A percentile compares a stretch with the other conserved stretches of the same genome.
Evolutionary conservation across 2,888 invertebrate genomes (phyloP).

Genomic region (Rhimphoctona megacephalus): DNA sequence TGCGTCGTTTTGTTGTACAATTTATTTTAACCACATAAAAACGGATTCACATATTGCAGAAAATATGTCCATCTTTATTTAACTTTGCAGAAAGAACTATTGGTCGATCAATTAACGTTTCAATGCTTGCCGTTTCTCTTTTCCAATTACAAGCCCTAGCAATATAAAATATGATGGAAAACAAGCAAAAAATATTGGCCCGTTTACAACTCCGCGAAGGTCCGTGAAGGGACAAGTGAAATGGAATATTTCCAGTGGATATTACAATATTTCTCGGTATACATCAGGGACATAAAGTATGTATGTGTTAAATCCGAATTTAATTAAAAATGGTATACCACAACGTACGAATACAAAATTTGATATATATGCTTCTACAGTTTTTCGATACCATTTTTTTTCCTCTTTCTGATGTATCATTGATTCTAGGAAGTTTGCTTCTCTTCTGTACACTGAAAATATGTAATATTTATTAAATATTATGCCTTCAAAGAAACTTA

Average conservation of each 20-base stretch:
- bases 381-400: not conserved
- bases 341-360: conserved; percentile 13
- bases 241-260: conserved; percentile 34
- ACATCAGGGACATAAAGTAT: conserved; percentile 13
- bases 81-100: conserved; percentile 5
- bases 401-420: not conserved
- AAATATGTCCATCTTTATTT: not conserved
- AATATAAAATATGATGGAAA: conserved; percentile 30
- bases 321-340: conserved; percentile 55
- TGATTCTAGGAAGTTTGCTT: not conserved
- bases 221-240: not conserved
- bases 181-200: conserved; percentile 13
- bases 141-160: conserved; percentile 15
- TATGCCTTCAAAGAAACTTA: not conserved
- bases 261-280: conserved; percentile 38
- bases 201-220: conserved; percentile 1
- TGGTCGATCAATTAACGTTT: conserved; percentile 20
- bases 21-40: not conserved
- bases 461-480: not conserved
- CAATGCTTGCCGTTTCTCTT: not conserved
- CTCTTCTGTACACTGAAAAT: not conserved
- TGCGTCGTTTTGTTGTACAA: not conserved
- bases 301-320: conserved; percentile 53
- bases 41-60: not conserved
- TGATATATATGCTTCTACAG: not conserved